A percentile compares a stretch with the other conserved stretches of the same genome.
These are phyloP conservation scores for Typhlichthys eigenmanni DNA, from an alignment of 2,797 vertebrate species.

Conservation along the genomic window DNA sequence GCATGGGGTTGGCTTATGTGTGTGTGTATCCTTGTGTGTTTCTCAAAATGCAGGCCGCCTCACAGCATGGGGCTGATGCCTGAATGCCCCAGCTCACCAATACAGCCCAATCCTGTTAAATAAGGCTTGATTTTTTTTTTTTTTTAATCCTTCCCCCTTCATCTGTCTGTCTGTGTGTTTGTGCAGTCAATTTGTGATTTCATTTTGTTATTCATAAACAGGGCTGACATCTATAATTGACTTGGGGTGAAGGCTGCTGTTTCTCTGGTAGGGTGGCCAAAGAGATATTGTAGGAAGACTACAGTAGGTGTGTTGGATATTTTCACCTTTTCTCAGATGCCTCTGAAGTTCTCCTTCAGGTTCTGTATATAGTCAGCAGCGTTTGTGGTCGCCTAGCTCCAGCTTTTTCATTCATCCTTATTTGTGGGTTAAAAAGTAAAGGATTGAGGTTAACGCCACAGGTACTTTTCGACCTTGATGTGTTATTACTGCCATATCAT, in stretches of 20 bases:
- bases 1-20: conserved; percentile 22
- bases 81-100: background rate
- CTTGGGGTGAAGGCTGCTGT: background rate
- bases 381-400: too few relatives aligned
- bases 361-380: too few relatives aligned
- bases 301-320: background rate
- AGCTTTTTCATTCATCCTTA: conserved; percentile 48
- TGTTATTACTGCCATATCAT: conserved; percentile 22
- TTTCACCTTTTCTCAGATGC: conserved; percentile 32
- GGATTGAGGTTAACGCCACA: conserved; percentile 47
- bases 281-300: background rate
- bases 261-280: background rate
- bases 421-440: conserved; percentile 55
- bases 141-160: background rate
- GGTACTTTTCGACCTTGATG: conserved; percentile 32
- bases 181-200: background rate
- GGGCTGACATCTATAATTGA: too few relatives aligned
- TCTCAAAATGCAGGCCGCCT: conserved; percentile 14
- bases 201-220: too few relatives aligned
- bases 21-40: conserved; percentile 6
- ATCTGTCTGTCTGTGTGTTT: conserved; percentile 3
- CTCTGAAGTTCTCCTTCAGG: too few relatives aligned
- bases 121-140: background rate
- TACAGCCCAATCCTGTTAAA: conserved; percentile 17
- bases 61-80: conserved; percentile 29